Conservation (phyloP, 2,113 vertebrate species). For the Dipodomys ordii region DNA sequence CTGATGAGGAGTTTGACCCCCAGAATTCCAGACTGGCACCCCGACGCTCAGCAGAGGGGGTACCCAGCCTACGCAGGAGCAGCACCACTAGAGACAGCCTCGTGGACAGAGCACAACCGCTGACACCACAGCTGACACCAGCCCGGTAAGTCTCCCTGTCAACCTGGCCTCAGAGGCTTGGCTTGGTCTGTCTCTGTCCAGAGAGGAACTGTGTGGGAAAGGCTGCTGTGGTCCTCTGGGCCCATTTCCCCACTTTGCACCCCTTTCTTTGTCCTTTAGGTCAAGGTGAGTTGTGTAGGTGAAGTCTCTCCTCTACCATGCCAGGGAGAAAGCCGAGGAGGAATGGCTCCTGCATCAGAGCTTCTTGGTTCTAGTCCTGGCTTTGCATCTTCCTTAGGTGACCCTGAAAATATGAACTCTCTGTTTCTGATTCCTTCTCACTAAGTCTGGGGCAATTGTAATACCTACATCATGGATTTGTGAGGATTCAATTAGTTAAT, state of each 20-base stretch:
- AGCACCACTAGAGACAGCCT: conserved; percentile 46
- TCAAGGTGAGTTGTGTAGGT: not conserved
- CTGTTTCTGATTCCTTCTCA: not conserved
- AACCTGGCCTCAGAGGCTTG: rapidly evolving
- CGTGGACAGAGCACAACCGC: not conserved
- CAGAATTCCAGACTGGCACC: conserved; percentile 68
- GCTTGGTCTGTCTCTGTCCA: not conserved
- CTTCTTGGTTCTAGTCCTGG: not conserved
- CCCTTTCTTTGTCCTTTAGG: not conserved
- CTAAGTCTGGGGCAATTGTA: not conserved
- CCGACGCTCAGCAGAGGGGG: conserved; percentile 44
- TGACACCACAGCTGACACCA: not conserved
- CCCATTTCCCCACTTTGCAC: not conserved
- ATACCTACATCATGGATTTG: not conserved
- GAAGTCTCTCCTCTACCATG: not conserved
- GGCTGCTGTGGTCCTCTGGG: not conserved
- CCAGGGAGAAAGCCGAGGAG: not conserved
- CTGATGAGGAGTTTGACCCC: conserved; percentile 87
- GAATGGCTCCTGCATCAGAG: not conserved
- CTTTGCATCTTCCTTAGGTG: not conserved
- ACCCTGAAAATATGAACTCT: not conserved
- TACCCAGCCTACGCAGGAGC: conserved; percentile 75
- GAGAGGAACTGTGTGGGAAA: not conserved
- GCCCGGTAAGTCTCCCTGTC: conserved; percentile 79
- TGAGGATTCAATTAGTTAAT: not conserved